Conservation (phyloP, 2,888 invertebrate genomes). For the Lithophane leautieri region DNA sequence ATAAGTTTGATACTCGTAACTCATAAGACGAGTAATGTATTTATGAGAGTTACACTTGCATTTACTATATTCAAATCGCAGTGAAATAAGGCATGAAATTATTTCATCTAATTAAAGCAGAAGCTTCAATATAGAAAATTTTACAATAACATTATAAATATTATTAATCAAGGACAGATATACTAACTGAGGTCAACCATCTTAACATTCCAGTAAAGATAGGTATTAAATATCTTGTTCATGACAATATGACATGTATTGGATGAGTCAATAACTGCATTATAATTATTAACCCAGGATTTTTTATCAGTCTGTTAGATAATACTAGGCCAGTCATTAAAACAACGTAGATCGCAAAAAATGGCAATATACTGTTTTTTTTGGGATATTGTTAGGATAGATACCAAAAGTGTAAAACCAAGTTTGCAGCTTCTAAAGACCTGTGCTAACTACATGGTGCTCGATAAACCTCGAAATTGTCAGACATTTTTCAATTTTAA, state of each 20-base stretch:
- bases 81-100: neutral
- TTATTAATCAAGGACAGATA: constrained; percentile 17
- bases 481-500: too few relatives aligned
- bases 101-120: neutral
- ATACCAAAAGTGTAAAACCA: too few relatives aligned
- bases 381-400: too few relatives aligned
- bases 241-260: constrained; percentile 1
- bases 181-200: constrained; percentile 21
- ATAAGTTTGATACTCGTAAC: constrained; percentile 22
- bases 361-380: too few relatives aligned
- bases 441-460: too few relatives aligned
- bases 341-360: too few relatives aligned
- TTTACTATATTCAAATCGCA: neutral
- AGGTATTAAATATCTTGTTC: constrained; percentile 8
- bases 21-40: neutral
- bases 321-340: neutral
- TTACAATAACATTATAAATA: neutral
- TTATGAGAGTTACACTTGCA: neutral
- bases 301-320: neutral
- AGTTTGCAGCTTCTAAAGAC: too few relatives aligned
- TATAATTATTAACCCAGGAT: neutral
- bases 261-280: constrained; percentile 9
- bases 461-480: too few relatives aligned
- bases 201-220: constrained; percentile 31
- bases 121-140: neutral